These are phyloP conservation scores for Coelopa frigida DNA, from an alignment of 1,140 invertebrate genomes.

Conservation along the genomic window DNA sequence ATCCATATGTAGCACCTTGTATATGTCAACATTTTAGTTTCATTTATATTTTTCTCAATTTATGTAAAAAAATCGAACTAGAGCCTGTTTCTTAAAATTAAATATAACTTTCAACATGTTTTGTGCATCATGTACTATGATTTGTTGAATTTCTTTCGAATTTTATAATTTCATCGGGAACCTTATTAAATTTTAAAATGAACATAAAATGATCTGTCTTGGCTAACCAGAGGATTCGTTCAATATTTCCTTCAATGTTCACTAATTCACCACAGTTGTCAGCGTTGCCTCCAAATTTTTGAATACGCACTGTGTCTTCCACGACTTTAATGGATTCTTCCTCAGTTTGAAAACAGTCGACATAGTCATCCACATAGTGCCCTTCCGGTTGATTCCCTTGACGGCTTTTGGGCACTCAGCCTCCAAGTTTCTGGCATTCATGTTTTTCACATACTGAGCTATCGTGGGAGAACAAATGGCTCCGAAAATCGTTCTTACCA, in stretches of 20 bases:
- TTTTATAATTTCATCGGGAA: slow-evolving; percentile 4
- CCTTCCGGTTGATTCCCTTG: slow-evolving; percentile 21
- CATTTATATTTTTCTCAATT: no score
- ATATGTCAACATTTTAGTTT: no score
- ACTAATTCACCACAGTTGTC: slow-evolving; percentile 1
- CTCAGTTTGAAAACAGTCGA: slow-evolving; percentile 27
- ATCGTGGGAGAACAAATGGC: slow-evolving; percentile 9
- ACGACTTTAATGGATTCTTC: slow-evolving; percentile 20
- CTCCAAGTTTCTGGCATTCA: slow-evolving; percentile 23
- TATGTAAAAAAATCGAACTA: no score
- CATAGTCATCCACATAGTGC: slow-evolving; percentile 42
- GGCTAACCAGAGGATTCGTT: slow-evolving; percentile 13
- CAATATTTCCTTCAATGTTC: no score
- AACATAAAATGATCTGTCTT: slow-evolving; percentile 12
- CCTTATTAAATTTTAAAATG: slow-evolving; percentile 9
- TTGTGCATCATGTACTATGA: no score
- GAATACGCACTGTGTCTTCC: slow-evolving; percentile 23
- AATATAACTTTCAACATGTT: no score
- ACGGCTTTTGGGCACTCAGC: slow-evolving; percentile 20
- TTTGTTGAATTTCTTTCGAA: no score
- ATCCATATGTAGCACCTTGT: no score
- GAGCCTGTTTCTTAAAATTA: no score
- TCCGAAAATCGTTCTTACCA: slow-evolving; percentile 12
- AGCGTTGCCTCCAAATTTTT: slow-evolving; percentile 18
- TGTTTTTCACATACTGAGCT: slow-evolving; percentile 11